Base-by-base conservation (phyloP, 53 echinoderm and acorn worm species). In the Holothuria scabra region DNA sequence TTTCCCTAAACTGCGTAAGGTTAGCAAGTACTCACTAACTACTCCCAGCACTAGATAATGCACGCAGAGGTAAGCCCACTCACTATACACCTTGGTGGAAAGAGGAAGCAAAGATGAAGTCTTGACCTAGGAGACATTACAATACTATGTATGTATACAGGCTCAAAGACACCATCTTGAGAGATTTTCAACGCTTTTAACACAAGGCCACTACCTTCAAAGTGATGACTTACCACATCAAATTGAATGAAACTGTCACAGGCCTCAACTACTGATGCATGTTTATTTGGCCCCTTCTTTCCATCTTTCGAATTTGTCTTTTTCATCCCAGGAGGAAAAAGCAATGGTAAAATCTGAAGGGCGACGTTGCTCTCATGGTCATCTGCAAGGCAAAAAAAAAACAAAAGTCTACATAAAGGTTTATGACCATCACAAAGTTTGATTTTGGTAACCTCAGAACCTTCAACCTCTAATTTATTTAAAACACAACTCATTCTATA, bases 261-360 rank as follows among this genome's bases (percentile, higher is more conserved):
- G 65, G 65, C 65, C 25, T 65, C 65, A n/a, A 65, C 25, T 26
- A 65, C n/a, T 65, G 65, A 65, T 19, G 65, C 65, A 65, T 65
- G 65, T 65, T 65, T 65, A 65, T 65, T 65, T 65, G 65, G 22
- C 25, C 26, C 65, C 65, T 24, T 65, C 65, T 65, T 65, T 65
- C 65, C 65, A 65, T 65, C 65, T 7, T 65, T 65, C 24, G 60
- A 60, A 60, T 60, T 60, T 19, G 65, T 65, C 25, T 65, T 65
- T n/a, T n/a, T 65, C 65, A 65, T 65, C 65, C 65, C 65, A n/a
- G 65, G 65, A n/a, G 65, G 22, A 30, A 24, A 11, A 1, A 65
- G 65, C 65, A 65, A 65, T 65, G 65, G 65, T 24, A 65, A 65
- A n/a, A 65, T 24, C 25, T 65, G 65, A 65, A 65, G 65, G 65